Evolutionary conservation across 2,888 invertebrate species (phyloP).

Genomic region (Dasypolia templi): DNA sequence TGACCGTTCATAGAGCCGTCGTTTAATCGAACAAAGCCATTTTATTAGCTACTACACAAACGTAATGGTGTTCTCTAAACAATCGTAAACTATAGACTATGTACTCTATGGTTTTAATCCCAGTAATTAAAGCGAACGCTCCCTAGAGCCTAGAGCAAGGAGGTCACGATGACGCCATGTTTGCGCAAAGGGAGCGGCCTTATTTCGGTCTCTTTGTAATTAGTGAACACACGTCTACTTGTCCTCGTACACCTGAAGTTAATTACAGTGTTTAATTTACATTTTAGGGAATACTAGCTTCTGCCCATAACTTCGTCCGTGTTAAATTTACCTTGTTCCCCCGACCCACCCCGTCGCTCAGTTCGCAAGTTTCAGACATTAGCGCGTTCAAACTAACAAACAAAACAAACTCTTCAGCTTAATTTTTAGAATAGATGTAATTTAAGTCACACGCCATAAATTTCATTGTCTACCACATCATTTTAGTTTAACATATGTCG

Average conservation of each 20-base stretch:
- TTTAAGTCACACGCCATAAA: not conserved
- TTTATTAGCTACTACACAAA: conserved; percentile 3
- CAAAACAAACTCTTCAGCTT: no score
- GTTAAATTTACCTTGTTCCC: no score
- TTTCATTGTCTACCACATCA: not conserved
- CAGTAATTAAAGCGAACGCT: conserved; percentile 49
- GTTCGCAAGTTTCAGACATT: no score
- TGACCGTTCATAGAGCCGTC: not conserved
- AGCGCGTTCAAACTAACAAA: no score
- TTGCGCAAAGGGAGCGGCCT: conserved; percentile 68
- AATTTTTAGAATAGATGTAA: no score
- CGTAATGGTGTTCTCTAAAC: conserved; percentile 31
- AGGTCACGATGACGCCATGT: conserved; percentile 70
- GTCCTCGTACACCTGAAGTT: conserved; percentile 15
- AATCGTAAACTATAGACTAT: conserved; percentile 26
- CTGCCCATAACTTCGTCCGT: no score
- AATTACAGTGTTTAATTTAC: not conserved
- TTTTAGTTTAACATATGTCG: not conserved
- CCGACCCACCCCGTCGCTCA: no score
- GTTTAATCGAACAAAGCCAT: conserved; percentile 8
- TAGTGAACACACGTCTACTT: conserved; percentile 42
- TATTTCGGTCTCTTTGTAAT: conserved; percentile 61
- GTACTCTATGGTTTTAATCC: conserved; percentile 32
- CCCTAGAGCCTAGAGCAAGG: conserved; percentile 42
- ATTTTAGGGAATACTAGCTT: no score